phyloP scores from a whole-genome alignment of 2,888 invertebrate species.

The Limnephilus marmoratus region DNA sequence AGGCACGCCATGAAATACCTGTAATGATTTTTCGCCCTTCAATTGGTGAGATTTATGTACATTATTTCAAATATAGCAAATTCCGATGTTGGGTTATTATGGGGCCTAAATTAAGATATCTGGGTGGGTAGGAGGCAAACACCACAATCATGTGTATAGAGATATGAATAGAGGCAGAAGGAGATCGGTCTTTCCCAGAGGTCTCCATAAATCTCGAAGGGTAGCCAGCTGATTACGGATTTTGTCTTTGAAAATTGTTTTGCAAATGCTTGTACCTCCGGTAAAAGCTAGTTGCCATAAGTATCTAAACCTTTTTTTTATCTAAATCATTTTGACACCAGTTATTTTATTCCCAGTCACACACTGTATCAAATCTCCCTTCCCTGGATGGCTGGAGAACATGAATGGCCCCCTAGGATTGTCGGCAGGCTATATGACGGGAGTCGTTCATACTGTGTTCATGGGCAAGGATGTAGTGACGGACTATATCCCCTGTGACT shows the following conservation, averaged over 20 bases:
- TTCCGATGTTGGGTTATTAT: background rate
- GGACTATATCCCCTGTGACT: slow-evolving; percentile 66
- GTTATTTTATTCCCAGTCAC: slow-evolving; percentile 68
- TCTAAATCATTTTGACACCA: no score
- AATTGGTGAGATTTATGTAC: slow-evolving; percentile 63
- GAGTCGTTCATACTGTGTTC: slow-evolving; percentile 63
- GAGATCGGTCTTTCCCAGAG: no score
- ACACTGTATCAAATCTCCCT: slow-evolving; percentile 71
- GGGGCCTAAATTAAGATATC: no score
- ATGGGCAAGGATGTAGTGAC: slow-evolving; percentile 31
- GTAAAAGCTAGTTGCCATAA: no score
- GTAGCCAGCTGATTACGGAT: no score
- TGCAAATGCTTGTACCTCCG: no score
- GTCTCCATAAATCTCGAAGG: no score
- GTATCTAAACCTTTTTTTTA: no score
- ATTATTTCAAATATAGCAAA: background rate
- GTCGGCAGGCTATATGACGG: slow-evolving; percentile 61
- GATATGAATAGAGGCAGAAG: no score
- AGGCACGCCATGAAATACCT: slow-evolving; percentile 62
- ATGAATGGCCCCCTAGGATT: slow-evolving; percentile 72
- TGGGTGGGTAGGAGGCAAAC: no score
- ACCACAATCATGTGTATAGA: no score
- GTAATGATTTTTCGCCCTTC: slow-evolving; percentile 66
- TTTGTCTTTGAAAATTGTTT: no score
- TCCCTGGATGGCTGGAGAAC: slow-evolving; percentile 74